Evolutionary conservation across 2,797 vertebrate genomes (phyloP), one percentile per base, ranked within the genome.

Genomic region (Loris lydekkerianus): DNA sequence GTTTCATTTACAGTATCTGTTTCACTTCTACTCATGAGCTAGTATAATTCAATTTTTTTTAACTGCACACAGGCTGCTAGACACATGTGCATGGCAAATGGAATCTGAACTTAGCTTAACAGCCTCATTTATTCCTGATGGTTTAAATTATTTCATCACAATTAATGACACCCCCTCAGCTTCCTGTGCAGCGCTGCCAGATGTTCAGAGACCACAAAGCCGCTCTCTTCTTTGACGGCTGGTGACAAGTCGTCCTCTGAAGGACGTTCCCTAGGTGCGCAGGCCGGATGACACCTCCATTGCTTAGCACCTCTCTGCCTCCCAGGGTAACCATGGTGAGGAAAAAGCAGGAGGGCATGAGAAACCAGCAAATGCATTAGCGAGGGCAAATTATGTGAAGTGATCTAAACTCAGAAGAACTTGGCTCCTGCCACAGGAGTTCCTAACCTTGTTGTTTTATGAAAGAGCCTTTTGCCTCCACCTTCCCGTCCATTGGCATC

Each of bases 91-190:
- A 93, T 97, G 98, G 99, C 98, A 99, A 98, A 98, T 98, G 99
- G 98, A 98, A 99, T 98, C 98, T 99, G 99, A 99, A 99, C 98
- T 99, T 99, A 99, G 99, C 98, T 99, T 99, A 99, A 99, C 99
- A 99, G 99, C 99, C 99, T 99, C 99, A 99, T 99, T 99, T 99
- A 99, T 99, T 99, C 99, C 99, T 99, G 99, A 99, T 99, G 99
- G 99, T 99, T 99, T 99, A 99, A 99, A 99, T 99, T 99, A 99
- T 99, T 99, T 99, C 99, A 99, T 99, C 99, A 99, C 99, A 99
- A 99, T 99, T 99, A 99, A 99, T 99, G 99, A 99, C 99, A 99
- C 99, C 98, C 99, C 99, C 99, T 98, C 98, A 98, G 99, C 99
- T 99, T 99, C 99, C 99, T 98, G 98, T 98, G 99, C 99, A 98